Base-by-base conservation (phyloP, 2,113 vertebrate species). In the Leptobrachium ailaonicum region DNA sequence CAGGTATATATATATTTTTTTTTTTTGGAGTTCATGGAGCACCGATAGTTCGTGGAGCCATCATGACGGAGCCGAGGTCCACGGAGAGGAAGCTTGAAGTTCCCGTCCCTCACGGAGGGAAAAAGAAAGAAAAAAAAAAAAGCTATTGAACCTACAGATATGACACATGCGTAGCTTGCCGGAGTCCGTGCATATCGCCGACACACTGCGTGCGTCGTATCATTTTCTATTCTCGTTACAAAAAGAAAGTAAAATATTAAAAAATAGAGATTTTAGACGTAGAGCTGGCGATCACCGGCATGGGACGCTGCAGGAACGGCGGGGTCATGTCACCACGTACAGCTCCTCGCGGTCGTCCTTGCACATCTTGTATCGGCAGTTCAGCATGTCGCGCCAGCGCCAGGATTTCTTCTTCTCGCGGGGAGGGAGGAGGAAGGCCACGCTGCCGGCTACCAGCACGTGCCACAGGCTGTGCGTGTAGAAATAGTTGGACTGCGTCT, bases 381-480 rank as follows among this genome's bases (percentile, higher is more conserved):
- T 89, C 73, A 93, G 82, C 75, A 92, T 90, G 67, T 92, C 92
- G 0, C 90, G 84, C 91, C 95, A 97, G 78, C 87, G 82, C 92
- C 92, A 94, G 41, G 90, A 86, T 32, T 87, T 63, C 58, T 90
- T 85, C 67, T 86, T 91, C 41, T 95, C 92, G 2, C 90, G 88
- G 0, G 98, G 97, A 0, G 97, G 98, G 5, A 99, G 91, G 79
- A 99, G 84, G 86, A 98, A 95, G 1, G 96, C 94, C 0, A 95
- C 95, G 0, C 97, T 96, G 82, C 82, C 91, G 2, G 97, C 98
- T 88, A 99, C 93, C 85, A 99, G 90, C 67, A 97, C 69, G 44
- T 99, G 98, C 98, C 98, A 99, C 83, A 98, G 90, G 76, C 96
- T 98, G 84, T 99, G 98, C 0, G 94, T 98, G 83, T 99, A 99